phyloP scores from a whole-genome alignment of 2,797 vertebrate species.

The Limosa lapponica region DNA sequence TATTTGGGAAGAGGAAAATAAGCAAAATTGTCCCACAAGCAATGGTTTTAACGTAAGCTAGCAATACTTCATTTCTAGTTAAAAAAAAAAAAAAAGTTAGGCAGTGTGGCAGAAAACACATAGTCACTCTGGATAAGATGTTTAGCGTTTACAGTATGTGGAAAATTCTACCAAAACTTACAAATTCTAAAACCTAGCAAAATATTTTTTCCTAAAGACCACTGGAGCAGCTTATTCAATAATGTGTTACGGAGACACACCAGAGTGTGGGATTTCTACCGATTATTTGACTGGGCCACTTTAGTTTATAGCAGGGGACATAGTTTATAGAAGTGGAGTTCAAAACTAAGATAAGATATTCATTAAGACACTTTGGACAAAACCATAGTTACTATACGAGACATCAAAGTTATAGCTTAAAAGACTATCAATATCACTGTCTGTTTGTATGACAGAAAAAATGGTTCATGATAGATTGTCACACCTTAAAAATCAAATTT shows the following conservation, averaged over 20 bases:
- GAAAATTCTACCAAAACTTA: not conserved
- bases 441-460: not conserved
- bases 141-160: rapidly evolving
- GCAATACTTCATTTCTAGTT: not conserved
- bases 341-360: not conserved
- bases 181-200: not conserved
- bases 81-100: not conserved
- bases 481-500: not conserved
- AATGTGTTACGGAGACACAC: not conserved
- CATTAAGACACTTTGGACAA: not conserved
- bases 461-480: not conserved
- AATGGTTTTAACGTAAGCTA: not conserved
- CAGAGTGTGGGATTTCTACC: not conserved
- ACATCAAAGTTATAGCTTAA: not conserved
- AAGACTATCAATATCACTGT: not conserved
- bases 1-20: slow-evolving; percentile 15
- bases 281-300: not conserved
- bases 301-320: not conserved
- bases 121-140: rapidly evolving
- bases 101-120: not conserved
- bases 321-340: not conserved
- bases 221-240: not conserved
- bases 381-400: not conserved
- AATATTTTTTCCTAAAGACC: not conserved
- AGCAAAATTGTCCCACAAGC: not conserved